Conservation (phyloP, 2,888 invertebrate species). For the Geophilus truncorum region DNA sequence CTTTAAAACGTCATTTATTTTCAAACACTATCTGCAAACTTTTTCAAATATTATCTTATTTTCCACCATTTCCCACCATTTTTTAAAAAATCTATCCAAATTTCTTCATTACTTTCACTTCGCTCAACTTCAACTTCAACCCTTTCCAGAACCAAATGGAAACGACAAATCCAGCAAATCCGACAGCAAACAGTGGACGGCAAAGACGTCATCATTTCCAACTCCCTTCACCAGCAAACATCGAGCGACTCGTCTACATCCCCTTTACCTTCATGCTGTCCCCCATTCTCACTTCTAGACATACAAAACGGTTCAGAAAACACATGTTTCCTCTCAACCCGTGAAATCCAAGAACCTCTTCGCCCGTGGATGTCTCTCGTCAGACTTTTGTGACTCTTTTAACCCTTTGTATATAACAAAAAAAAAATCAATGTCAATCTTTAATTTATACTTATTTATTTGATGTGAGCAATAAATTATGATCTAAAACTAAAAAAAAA, state of each 20-base stretch:
- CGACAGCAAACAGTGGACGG: conserved; percentile 59
- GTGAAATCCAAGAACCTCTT: conserved; percentile 6
- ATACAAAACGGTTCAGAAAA: background rate
- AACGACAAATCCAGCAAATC: conserved; percentile 69
- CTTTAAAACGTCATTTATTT: too few species aligned
- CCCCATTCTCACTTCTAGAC: conserved; percentile 14
- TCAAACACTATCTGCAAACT: too few species aligned
- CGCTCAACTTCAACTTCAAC: too few species aligned
- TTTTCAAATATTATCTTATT: too few species aligned
- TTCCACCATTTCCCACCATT: too few species aligned
- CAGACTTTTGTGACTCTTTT: background rate
- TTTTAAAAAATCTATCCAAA: too few species aligned
- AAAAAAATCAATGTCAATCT: background rate
- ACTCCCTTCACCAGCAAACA: background rate
- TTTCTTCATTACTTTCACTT: too few species aligned
- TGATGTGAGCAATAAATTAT: background rate
- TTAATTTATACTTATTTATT: background rate
- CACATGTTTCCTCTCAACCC: background rate
- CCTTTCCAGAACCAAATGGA: conserved; percentile 53
- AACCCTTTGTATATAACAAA: background rate
- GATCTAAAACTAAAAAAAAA: too few species aligned
- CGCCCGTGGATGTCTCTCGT: conserved; percentile 30
- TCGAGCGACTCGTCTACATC: background rate
- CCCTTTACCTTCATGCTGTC: conserved; percentile 7
- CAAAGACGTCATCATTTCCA: background rate